Conservation (phyloP, 2,888 invertebrate genomes). For the Eretmocerus hayati region DNA sequence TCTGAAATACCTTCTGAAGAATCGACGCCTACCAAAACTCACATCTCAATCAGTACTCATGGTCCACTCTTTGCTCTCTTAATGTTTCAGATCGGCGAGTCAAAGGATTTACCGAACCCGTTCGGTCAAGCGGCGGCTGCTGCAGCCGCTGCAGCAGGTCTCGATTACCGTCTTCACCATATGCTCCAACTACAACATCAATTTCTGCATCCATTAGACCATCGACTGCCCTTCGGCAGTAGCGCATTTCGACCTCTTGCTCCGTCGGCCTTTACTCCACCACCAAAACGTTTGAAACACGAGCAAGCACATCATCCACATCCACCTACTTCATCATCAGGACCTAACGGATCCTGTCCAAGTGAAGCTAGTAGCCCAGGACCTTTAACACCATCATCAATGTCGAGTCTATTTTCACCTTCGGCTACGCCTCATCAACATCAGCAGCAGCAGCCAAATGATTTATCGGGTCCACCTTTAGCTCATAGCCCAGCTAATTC, state of each 20-base stretch:
- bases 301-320: constrained; percentile 40
- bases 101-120: constrained; percentile 60
- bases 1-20: neutral
- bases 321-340: neutral
- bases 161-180: constrained; percentile 59
- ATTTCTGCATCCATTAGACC: constrained; percentile 62
- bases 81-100: constrained; percentile 29
- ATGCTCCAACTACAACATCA: constrained; percentile 67
- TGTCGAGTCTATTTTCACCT: constrained; percentile 46
- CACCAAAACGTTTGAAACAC: constrained; percentile 53
- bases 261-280: constrained; percentile 64
- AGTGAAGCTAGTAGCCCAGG: constrained; percentile 24
- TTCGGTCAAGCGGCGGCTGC: constrained; percentile 55
- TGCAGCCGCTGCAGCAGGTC: no score
- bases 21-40: neutral
- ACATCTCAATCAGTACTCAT: neutral
- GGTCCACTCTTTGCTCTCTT: no score
- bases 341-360: neutral
- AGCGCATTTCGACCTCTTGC: constrained; percentile 54
- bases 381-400: constrained; percentile 41
- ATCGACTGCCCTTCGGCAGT: constrained; percentile 55
- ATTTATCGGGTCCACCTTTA: constrained; percentile 10
- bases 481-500: constrained; percentile 42
- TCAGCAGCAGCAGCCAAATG: neutral
- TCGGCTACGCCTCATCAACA: constrained; percentile 23